Evolutionary conservation across 2,888 invertebrate genomes (phyloP).

Genomic region (Lasioglossum figueresi): DNA sequence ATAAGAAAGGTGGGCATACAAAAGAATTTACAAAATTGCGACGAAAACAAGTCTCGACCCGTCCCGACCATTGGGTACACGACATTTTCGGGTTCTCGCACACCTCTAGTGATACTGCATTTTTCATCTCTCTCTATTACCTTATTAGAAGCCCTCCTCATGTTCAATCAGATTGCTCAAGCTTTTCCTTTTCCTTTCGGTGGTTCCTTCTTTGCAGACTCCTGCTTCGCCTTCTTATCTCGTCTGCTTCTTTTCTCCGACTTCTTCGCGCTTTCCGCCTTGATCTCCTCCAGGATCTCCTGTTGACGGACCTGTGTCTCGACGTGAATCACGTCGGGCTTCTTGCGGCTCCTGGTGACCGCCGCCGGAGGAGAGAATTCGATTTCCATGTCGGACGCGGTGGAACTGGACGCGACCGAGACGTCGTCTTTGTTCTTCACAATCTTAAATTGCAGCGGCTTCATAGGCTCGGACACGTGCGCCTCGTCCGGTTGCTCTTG

Average conservation of each 20-base stretch:
- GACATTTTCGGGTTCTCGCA: not conserved
- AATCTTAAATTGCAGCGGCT: conserved; percentile 82
- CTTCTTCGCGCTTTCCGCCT: conserved; percentile 53
- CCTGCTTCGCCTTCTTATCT: conserved; percentile 11
- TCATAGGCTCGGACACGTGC: conserved; percentile 76
- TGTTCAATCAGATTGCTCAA: not conserved
- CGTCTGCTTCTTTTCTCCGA: conserved; percentile 56
- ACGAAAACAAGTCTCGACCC: not conserved
- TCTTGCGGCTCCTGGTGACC: conserved; percentile 77
- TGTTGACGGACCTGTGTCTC: conserved; percentile 81
- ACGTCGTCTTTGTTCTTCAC: conserved; percentile 77
- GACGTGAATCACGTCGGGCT: conserved; percentile 80
- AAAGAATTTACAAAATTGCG: too few relatives aligned
- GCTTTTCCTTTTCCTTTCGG: not conserved
- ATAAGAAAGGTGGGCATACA: too few relatives aligned
- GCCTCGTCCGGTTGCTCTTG: conserved; percentile 72
- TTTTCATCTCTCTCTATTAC: not conserved
- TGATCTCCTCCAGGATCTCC: conserved; percentile 77
- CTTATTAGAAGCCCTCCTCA: not conserved
- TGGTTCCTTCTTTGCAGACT: not conserved
- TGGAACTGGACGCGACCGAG: conserved; percentile 76
- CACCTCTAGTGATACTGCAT: not conserved
- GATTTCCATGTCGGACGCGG: conserved; percentile 83
- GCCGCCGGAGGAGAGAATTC: conserved; percentile 83
- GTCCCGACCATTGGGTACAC: too few relatives aligned